Conservation (phyloP, 2,113 vertebrate species). For the Heterotilapia buettikoferi region DNA sequence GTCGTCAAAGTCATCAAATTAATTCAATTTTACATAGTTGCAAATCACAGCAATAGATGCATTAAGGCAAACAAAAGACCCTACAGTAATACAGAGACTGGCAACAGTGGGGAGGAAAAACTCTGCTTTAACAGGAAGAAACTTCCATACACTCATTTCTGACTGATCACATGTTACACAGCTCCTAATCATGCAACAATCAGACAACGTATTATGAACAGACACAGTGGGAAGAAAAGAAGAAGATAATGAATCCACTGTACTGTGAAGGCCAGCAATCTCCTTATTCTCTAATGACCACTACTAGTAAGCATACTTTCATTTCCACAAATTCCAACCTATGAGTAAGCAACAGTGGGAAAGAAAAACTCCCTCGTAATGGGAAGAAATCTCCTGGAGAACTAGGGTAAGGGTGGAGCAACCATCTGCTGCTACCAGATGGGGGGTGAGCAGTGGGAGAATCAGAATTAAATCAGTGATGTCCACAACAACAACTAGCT, state of each 20-base stretch:
- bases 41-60: neutral
- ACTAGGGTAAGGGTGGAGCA: neutral
- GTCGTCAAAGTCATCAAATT: neutral
- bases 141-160: neutral
- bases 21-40: neutral
- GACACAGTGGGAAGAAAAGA: neutral
- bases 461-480: neutral
- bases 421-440: neutral
- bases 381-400: neutral
- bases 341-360: neutral
- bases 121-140: neutral
- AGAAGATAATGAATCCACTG: neutral
- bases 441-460: neutral
- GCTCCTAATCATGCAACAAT: neutral
- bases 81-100: neutral
- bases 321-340: neutral
- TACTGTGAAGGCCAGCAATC: neutral
- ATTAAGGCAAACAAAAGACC: neutral
- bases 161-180: neutral
- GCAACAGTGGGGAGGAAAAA: neutral
- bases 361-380: neutral
- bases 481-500: neutral
- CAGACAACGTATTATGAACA: neutral
- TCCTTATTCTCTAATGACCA: neutral
- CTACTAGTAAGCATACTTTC: neutral